Conservation (phyloP, 2,113 vertebrate species). For the Channa argus region DNA sequence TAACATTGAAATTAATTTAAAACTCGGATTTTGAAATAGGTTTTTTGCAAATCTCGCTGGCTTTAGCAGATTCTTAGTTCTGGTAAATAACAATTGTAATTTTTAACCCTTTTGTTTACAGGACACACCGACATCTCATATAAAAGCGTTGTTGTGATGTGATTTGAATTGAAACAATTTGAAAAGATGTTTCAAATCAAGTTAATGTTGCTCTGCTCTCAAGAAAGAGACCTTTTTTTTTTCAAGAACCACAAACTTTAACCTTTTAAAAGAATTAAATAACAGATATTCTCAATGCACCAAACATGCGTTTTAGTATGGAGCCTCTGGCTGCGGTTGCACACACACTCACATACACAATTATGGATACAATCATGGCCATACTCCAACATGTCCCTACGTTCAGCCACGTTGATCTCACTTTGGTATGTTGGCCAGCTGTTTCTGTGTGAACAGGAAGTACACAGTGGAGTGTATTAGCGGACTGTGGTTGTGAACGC, state of each 20-base stretch:
- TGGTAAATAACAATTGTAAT: neutral
- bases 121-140: neutral
- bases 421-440: constrained; percentile 57
- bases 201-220: too few relatives aligned
- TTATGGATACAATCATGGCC: constrained; percentile 2
- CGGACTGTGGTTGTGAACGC: neutral
- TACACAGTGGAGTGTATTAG: neutral
- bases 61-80: neutral
- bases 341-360: constrained; percentile 18
- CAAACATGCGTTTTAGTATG: neutral
- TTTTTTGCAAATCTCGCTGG: neutral
- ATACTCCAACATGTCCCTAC: constrained; percentile 25
- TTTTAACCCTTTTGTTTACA: neutral
- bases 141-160: too few relatives aligned
- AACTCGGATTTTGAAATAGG: neutral
- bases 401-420: constrained; percentile 50
- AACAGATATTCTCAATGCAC: too few relatives aligned
- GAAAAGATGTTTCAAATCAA: neutral
- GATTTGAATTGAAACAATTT: neutral
- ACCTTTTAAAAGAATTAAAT: too few relatives aligned
- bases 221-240: too few relatives aligned
- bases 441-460: constrained; percentile 25
- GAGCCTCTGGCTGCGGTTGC: constrained; percentile 65
- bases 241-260: too few relatives aligned
- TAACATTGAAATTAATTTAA: too few relatives aligned